Evolutionary conservation across 1,140 invertebrate species (phyloP).

Genomic region (Ceratosolen fusciceps): DNA sequence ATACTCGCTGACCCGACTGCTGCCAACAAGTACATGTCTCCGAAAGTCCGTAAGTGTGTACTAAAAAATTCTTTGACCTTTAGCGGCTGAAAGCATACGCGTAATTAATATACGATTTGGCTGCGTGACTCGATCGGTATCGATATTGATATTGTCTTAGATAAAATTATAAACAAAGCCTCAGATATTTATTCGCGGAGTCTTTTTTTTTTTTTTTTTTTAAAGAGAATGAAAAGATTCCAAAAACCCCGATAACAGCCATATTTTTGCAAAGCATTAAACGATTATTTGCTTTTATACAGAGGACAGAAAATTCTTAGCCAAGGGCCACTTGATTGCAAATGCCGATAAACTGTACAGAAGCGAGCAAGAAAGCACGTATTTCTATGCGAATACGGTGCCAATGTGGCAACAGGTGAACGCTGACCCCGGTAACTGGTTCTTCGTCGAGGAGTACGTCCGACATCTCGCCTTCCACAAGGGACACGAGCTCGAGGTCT

Average conservation of each 20-base stretch:
- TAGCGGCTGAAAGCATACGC: no score
- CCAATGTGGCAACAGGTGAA: conserved; percentile 47
- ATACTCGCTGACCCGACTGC: not conserved
- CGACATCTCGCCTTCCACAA: conserved; percentile 59
- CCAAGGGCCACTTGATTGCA: conserved; percentile 79
- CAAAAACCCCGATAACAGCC: no score
- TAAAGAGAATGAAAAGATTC: no score
- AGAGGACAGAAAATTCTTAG: conserved; percentile 60
- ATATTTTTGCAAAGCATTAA: no score
- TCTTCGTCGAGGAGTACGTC: conserved; percentile 67
- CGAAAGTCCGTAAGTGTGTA: not conserved
- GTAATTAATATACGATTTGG: no score
- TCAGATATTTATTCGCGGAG: no score
- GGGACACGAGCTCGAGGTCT: conserved; percentile 64
- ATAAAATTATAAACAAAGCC: no score
- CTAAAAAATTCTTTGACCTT: not conserved
- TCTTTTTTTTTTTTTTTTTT: no score
- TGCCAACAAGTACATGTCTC: conserved; percentile 19
- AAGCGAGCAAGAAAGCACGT: conserved; percentile 76
- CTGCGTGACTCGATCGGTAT: no score
- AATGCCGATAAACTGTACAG: conserved; percentile 78
- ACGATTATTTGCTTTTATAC: no score
- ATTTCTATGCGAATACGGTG: conserved; percentile 77
- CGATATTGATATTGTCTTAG: no score
- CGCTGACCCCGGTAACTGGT: conserved; percentile 77